Evolutionary conservation across 2,113 vertebrate genomes (phyloP).

Genomic region (Ctenodactylus gundi): DNA sequence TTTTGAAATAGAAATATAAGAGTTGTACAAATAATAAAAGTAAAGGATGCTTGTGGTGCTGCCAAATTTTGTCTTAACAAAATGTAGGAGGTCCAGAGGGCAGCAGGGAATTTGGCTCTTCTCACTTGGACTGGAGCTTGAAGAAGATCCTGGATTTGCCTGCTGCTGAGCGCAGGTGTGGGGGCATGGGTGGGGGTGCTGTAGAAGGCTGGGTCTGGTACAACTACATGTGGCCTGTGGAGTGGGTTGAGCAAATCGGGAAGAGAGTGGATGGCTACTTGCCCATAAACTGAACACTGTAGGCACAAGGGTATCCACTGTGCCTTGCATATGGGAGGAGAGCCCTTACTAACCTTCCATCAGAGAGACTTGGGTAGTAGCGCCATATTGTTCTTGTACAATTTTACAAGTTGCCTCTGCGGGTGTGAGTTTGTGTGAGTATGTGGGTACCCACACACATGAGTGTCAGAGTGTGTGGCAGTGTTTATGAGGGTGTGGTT

Average conservation of each 20-base stretch:
- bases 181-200: not conserved
- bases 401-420: not conserved
- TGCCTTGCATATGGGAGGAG: too few species aligned
- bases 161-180: rapidly evolving
- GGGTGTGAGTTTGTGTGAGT: rapidly evolving
- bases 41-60: not conserved
- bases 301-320: rapidly evolving
- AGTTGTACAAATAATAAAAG: not conserved
- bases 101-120: not conserved
- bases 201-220: rapidly evolving
- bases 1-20: constrained; percentile 69
- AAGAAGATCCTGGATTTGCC: not conserved
- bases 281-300: rapidly evolving
- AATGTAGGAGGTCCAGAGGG: not conserved
- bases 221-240: rapidly evolving
- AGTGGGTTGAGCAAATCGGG: not conserved
- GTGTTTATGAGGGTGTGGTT: not conserved
- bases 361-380: rapidly evolving
- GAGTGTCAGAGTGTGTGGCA: rapidly evolving
- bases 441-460: too few species aligned
- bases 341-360: rapidly evolving
- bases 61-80: not conserved
- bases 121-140: not conserved
- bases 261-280: not conserved
- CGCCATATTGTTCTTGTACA: rapidly evolving